These are phyloP conservation scores for Equus przewalskii DNA, from an alignment of 2,113 vertebrate genomes.

Conservation along the genomic window DNA sequence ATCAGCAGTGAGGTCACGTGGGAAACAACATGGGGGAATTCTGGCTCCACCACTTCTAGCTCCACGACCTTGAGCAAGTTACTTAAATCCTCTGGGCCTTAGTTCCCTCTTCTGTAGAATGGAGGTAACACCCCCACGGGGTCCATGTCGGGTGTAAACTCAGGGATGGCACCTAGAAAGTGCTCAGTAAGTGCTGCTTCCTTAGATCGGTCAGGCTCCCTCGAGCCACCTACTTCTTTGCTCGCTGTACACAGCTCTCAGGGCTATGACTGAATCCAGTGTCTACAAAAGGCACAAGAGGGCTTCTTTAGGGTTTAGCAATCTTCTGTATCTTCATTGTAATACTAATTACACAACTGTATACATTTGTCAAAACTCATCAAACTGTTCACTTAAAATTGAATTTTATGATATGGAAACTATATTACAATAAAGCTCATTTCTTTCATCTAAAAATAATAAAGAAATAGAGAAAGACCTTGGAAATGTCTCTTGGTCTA, in stretches of 20 bases:
- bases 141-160: not conserved
- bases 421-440: not conserved
- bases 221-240: not conserved
- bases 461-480: not conserved
- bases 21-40: not conserved
- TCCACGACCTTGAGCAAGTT: not conserved
- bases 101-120: not conserved
- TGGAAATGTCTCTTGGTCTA: not conserved
- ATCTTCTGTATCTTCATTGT: not conserved
- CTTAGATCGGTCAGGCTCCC: not conserved
- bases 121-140: not conserved
- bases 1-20: not conserved
- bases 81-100: not conserved
- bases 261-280: not conserved
- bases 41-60: not conserved
- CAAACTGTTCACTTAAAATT: not conserved
- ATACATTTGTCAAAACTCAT: constrained; percentile 47
- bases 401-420: not conserved
- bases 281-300: not conserved
- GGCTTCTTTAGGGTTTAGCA: not conserved
- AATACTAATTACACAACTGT: not conserved
- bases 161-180: not conserved
- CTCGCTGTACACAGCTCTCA: not conserved
- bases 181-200: not conserved
- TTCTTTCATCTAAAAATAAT: not conserved